Evolutionary conservation across 2,888 invertebrate species (phyloP), one percentile per base, ranked within the genome.

Genomic region (Seira musarum): DNA sequence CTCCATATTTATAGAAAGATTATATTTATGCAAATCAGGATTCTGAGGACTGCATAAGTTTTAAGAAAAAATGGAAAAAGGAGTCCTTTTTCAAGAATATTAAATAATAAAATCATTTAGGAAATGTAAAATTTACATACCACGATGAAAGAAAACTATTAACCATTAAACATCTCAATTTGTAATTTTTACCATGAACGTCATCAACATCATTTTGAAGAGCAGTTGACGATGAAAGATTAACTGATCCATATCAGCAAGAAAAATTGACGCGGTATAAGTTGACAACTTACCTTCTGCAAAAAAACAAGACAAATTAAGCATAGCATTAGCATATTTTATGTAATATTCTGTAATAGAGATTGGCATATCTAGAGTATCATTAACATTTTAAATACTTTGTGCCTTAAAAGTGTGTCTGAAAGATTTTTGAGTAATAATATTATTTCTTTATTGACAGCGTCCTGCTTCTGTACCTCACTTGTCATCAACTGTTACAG

Each of bases 231-330:
- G 66, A 25, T 63, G 22, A 22, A 61, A 61, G 21, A 61, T 19
- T 61, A 49, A 19, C 10, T 53, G 69, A 69, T 66, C 57, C 61
- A 67, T 78, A 73, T 81, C 64, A 71, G 21, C 73, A 71, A 70
- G 80, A 75, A 75, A 76, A 63, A 76, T 76, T 81, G 80, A 81
- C 53, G 71, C 25, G 67, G 19, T 15, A 15, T 53, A 53, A 72
- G 80, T 76, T 76, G 80, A 76, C 75, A 76, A 81, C 80, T 71
- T 81, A 81, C 80, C 71, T 81, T 81, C 80, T 81, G 80, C 67
- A 81, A 81, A 49, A 72, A 74, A 61, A 73, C 70, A 81, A 75
- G 80, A 81, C 53, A 81, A 75, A 81, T 76, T 66, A 60, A 71
- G 53, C 3, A 53, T 57, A 75, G 63, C 70, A 80, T 80, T 69